Conservation (phyloP, 2,797 vertebrate species). For the Oophaga sylvatica region DNA sequence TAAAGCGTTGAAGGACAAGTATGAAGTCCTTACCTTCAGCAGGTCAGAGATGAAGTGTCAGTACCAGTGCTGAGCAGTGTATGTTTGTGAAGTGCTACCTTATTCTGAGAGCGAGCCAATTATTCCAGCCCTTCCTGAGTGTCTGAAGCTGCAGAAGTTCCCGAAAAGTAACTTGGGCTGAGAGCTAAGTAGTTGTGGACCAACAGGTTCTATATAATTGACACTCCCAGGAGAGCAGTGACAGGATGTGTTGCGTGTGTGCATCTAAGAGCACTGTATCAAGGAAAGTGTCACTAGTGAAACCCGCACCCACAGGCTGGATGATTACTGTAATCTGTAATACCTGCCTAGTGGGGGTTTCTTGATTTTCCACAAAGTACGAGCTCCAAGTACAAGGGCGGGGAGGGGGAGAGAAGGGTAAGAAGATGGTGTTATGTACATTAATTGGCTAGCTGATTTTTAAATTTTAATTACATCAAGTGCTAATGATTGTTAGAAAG, state of each 20-base stretch:
- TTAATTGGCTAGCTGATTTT: neutral
- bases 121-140: slow-evolving; percentile 20
- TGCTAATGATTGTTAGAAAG: no score
- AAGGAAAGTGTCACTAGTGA: slow-evolving; percentile 18
- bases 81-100: neutral
- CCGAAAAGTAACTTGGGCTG: slow-evolving; percentile 15
- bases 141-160: slow-evolving; percentile 1
- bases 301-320: slow-evolving; percentile 49
- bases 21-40: slow-evolving; percentile 50
- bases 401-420: neutral
- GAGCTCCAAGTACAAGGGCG: neutral
- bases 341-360: slow-evolving; percentile 40
- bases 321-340: slow-evolving; percentile 50
- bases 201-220: slow-evolving; percentile 53
- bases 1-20: neutral
- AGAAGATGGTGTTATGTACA: neutral
- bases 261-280: neutral
- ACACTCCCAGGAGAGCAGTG: slow-evolving; percentile 38
- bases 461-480: no score
- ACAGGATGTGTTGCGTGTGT: slow-evolving; percentile 11
- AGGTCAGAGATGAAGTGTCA: slow-evolving; percentile 18
- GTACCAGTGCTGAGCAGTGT: neutral
- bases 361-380: neutral
- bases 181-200: slow-evolving; percentile 26
- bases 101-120: neutral